Base-by-base conservation (phyloP, 2,113 vertebrate species). In the Coptodon bakossiorum region DNA sequence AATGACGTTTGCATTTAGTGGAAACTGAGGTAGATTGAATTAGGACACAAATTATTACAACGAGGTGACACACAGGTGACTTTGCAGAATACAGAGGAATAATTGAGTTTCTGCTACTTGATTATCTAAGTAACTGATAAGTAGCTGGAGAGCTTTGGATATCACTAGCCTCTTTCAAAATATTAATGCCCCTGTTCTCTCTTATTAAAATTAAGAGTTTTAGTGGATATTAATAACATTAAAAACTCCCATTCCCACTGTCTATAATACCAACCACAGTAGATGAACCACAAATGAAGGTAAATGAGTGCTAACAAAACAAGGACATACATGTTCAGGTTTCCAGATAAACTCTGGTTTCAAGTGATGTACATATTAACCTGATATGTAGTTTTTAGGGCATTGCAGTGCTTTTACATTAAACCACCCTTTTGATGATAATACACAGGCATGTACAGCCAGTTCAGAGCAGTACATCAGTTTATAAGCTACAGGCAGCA, bases 21-120 rank as follows among this genome's bases (percentile, higher is more conserved):
- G 40, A 94, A 91, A 93, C 85, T 95, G 95, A 96, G 95, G 95
- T 96, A 96, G 95, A 93, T 92, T 91, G 73, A 93, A 93, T 92
- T 89, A 94, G 89, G 83, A 93, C 68, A 86, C 76, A 81, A 79
- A 86, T 83, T 3, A 88, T 48, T 88, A 85, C 84, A 86, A 86
- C 7, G 34, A 83, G 24, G 29, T 79, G 81, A 53, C 79, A 83
- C 50, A 81, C 78, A 63, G 43, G 76, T 31, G 31, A 82, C 11
- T 16, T 38, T 22, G 61, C 24, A 82, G 50, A 81, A 53, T 43
- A 52, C n/a, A 71, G 12, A 40, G 9, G n/a, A 87, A 82, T 56
- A 16, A 59, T 10, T 80, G 10, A 50, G 12, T 68, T n/a, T 43
- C 48, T 83, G 81, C 27, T 66, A 29, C 31, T 80, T 78, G 73